Conservation (phyloP, 2,888 invertebrate species). For the Drosophila flavopinicola region DNA sequence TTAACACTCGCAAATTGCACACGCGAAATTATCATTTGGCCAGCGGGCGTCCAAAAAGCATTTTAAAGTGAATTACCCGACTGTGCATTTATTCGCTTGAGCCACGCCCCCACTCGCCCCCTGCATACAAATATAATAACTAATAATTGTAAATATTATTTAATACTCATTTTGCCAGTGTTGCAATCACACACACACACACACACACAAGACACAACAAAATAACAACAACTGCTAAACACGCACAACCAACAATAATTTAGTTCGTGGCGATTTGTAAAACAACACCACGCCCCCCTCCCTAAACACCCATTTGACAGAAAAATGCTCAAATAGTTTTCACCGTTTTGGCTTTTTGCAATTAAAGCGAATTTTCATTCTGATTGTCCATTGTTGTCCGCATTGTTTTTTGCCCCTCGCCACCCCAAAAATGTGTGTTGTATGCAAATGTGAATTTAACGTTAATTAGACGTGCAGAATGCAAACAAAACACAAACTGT, state of each 20-base stretch:
- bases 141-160: slow-evolving; percentile 40
- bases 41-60: slow-evolving; percentile 17
- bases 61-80: slow-evolving; percentile 39
- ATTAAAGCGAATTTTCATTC: slow-evolving; percentile 23
- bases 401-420: background rate
- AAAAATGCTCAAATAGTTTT: slow-evolving; percentile 1
- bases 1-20: slow-evolving; percentile 22
- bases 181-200: slow-evolving; percentile 14
- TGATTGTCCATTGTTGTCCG: slow-evolving; percentile 13
- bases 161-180: slow-evolving; percentile 21
- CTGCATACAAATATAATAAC: slow-evolving; percentile 15
- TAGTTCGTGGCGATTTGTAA: slow-evolving; percentile 12
- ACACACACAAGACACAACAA: slow-evolving; percentile 1
- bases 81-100: slow-evolving; percentile 26
- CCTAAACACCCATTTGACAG: too few relatives aligned
- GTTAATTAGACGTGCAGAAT: slow-evolving; percentile 53
- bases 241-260: slow-evolving; percentile 19
- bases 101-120: too few relatives aligned
- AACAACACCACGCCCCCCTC: background rate
- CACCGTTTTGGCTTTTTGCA: slow-evolving; percentile 28
- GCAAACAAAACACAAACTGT: slow-evolving; percentile 14
- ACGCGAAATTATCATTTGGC: slow-evolving; percentile 16
- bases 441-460: slow-evolving; percentile 43
- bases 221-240: slow-evolving; percentile 6
- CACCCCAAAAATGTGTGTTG: slow-evolving; percentile 3